phyloP scores from a whole-genome alignment of 1,140 invertebrate species.

The Gyrodactylus bullatarudis region DNA sequence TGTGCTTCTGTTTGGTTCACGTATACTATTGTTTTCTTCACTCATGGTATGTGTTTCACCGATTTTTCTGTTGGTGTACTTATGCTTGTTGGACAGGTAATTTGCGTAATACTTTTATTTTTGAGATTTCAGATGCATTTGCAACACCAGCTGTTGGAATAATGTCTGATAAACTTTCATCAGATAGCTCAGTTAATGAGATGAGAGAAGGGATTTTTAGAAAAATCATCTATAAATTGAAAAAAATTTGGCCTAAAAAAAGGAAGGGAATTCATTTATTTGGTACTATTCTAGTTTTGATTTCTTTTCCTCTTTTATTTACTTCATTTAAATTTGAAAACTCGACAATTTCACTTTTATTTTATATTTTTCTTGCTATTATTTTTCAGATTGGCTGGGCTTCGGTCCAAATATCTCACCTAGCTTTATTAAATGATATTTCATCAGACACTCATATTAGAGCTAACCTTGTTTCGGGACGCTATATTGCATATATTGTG shows the following conservation, averaged over 20 bases:
- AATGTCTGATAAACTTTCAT: background rate
- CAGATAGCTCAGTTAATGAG: background rate
- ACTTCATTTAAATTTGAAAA: background rate
- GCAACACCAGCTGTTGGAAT: background rate
- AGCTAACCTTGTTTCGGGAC: background rate
- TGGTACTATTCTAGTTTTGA: background rate
- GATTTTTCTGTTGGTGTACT: background rate
- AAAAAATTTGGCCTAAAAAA: background rate
- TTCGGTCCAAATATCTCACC: background rate
- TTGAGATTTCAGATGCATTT: background rate
- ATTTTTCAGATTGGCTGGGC: slow-evolving; percentile 6
- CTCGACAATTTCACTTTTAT: background rate
- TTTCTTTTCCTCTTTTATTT: background rate
- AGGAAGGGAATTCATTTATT: background rate
- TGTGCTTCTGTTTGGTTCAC: slow-evolving; percentile 2
- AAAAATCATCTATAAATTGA: background rate
- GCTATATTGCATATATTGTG: background rate
- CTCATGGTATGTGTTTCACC: background rate
- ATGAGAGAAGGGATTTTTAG: background rate
- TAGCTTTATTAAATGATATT: background rate
- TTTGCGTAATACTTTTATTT: background rate
- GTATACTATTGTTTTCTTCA: background rate
- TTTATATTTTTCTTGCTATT: background rate
- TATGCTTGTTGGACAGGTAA: slow-evolving; percentile 1
- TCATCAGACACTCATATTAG: background rate